Conservation (phyloP, 2,113 vertebrate species). For the Sinosuthora webbiana region DNA sequence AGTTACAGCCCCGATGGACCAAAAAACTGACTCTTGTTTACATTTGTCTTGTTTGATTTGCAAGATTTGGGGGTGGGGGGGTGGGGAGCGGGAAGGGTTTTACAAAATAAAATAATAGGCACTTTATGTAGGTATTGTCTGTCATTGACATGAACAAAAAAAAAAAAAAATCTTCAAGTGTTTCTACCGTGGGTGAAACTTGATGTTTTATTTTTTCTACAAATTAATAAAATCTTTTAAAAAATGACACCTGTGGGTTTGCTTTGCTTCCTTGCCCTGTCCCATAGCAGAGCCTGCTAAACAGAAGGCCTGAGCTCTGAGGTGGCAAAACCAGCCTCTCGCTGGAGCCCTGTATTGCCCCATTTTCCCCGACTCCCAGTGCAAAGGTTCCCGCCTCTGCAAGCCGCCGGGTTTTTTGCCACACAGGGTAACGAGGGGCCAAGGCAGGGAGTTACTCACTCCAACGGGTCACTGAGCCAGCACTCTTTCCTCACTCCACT, state of each 20-base stretch:
- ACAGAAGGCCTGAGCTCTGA: rapidly evolving
- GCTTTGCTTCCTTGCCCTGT: background rate
- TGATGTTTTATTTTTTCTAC: constrained; percentile 74
- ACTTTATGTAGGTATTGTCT: constrained; percentile 67
- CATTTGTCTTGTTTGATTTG: constrained; percentile 60
- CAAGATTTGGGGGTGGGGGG: background rate
- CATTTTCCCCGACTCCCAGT: background rate
- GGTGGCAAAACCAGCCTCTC: background rate
- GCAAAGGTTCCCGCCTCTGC: constrained; percentile 46
- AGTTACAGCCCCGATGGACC: constrained; percentile 10
- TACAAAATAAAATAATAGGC: constrained; percentile 59
- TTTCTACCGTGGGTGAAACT: constrained; percentile 66
- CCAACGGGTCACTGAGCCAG: background rate
- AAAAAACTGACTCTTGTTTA: constrained; percentile 73
- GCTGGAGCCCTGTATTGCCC: background rate
- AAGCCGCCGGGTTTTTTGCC: background rate
- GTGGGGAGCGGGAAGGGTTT: background rate
- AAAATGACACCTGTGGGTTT: background rate
- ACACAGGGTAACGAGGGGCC: background rate
- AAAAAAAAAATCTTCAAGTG: constrained; percentile 47
- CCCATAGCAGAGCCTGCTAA: background rate
- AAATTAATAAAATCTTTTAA: constrained; percentile 71
- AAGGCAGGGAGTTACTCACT: background rate
- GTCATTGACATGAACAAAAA: constrained; percentile 72
- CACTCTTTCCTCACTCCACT: background rate